These are phyloP conservation scores for Chaetodon trifasciatus DNA, from an alignment of 2,797 vertebrate species.

Conservation along the genomic window DNA sequence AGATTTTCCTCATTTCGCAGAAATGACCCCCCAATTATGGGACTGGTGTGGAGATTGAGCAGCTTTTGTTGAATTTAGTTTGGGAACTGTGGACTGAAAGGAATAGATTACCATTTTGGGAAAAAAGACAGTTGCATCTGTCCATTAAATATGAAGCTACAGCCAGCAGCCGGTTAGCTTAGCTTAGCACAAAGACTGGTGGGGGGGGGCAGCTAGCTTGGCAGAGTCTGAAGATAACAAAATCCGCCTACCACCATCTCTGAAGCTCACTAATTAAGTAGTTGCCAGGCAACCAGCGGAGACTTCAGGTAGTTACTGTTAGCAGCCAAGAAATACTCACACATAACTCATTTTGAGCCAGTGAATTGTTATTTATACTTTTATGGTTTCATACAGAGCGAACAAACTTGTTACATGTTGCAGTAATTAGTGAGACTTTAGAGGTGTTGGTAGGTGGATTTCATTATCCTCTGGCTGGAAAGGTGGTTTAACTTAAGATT, in stretches of 20 bases:
- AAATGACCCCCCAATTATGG: background rate
- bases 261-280: conserved; percentile 14
- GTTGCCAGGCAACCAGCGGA: conserved; percentile 6
- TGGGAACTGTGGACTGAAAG: background rate
- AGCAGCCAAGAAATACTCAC: background rate
- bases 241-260: background rate
- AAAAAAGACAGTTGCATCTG: too few relatives aligned
- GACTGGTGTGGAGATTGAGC: background rate
- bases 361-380: background rate
- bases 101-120: background rate
- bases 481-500: background rate
- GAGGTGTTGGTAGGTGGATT: background rate
- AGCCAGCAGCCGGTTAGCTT: background rate
- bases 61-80: background rate
- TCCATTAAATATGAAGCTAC: background rate
- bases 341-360: background rate
- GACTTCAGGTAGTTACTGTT: background rate
- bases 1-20: conserved; percentile 10
- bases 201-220: background rate
- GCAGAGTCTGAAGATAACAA: background rate
- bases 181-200: background rate
- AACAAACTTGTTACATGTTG: background rate
- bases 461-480: too few relatives aligned
- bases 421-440: background rate
- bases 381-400: background rate